Conservation (phyloP, 1,140 invertebrate species). For the Tetragnatha versicolor region DNA sequence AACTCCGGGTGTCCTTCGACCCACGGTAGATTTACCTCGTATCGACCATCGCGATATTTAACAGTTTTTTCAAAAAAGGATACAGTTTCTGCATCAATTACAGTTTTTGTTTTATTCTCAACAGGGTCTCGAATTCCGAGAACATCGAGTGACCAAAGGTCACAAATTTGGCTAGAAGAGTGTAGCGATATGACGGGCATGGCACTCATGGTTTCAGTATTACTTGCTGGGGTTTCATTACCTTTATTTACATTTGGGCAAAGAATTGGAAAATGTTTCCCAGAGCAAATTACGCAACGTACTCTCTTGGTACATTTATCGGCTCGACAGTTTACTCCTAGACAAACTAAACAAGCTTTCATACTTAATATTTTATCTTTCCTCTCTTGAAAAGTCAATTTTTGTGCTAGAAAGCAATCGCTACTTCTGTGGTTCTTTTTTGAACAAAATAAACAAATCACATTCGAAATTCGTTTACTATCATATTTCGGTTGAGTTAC, state of each 20-base stretch:
- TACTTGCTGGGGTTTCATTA: too few species aligned
- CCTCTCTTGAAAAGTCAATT: neutral
- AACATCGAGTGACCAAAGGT: conserved; percentile 6
- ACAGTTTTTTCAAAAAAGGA: neutral
- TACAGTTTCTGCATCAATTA: neutral
- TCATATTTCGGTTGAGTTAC: neutral
- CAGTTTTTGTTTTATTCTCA: neutral
- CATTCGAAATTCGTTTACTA: neutral
- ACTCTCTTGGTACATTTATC: neutral
- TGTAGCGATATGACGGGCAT: neutral
- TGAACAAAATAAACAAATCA: neutral
- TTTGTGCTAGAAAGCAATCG: neutral
- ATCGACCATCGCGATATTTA: neutral
- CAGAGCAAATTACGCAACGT: neutral
- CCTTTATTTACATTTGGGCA: neutral
- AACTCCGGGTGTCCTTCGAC: neutral
- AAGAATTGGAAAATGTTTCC: neutral
- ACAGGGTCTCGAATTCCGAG: neutral
- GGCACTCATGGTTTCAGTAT: neutral
- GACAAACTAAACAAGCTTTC: neutral
- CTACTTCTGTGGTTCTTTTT: neutral
- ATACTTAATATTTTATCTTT: neutral
- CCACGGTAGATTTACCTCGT: neutral
- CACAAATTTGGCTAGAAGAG: neutral
- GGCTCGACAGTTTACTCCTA: neutral